Evolutionary conservation across 2,797 vertebrate genomes (phyloP), one percentile per base, ranked within the genome.

Genomic region (Scomberomorus guttatus): DNA sequence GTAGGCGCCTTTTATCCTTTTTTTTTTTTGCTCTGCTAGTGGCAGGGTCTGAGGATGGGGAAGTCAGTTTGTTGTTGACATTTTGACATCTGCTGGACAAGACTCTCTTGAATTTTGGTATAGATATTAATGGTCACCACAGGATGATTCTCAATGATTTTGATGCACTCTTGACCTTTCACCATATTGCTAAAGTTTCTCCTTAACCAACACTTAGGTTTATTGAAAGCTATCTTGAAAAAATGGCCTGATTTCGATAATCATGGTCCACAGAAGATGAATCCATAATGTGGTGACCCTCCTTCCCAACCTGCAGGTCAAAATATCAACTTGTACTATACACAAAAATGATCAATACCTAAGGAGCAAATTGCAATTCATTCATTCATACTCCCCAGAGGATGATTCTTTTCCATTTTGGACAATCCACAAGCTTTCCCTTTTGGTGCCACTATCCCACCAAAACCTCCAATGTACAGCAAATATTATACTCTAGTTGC

Each of bases 1-100:
- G 6, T 56, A 13, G 17, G 51, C 24, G 39, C 11, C 15, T 77
- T 71, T 27, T 59, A 27, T 64, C 39, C 18, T 51, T 63, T 75
- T 46, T 17, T 60, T 75, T 48, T 50, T 8, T 50, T 20, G n/a
- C 34, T 46, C 48, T 52, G 57, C 24, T 24, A 14, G 44, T 68
- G 42, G 11, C 12, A 57, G 29, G 24, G 6, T 69, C 13, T 48
- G 22, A 25, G 18, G 61, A 51, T 34, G 12, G 18, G 10, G 64
- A 52, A 37, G 57, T 52, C n/a, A 65, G 32, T 44, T 50, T 57
- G 52, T n/a, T n/a, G 18, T 18, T 50, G 55, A 65, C 9, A 1
- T 75, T 17, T 29, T 62, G 56, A 76, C 14, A 55, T 56, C 60
- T 74, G 32, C 20, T 20, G 29, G 3, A 48, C 9, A 18, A 3